Conservation (phyloP, 2,797 vertebrate species). For the Amphiprion clarkii region DNA sequence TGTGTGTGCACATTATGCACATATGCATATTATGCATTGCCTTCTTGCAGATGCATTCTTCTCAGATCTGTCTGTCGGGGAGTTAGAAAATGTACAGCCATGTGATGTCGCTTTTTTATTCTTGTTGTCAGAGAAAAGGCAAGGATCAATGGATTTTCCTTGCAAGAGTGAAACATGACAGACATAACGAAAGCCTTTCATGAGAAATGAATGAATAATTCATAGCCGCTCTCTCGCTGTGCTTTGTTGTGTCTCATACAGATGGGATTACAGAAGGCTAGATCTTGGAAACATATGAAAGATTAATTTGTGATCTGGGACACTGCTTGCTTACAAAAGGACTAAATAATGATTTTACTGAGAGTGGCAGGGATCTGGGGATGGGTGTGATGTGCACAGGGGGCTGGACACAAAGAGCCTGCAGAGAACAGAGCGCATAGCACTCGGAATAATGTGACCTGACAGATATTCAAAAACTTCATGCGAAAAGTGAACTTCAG, state of each 20-base stretch:
- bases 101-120: conserved; percentile 85
- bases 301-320: conserved; percentile 90
- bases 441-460: conserved; percentile 63
- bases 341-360: conserved; percentile 88
- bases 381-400: conserved; percentile 71
- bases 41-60: conserved; percentile 56
- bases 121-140: conserved; percentile 80
- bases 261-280: conserved; percentile 90
- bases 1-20: conserved; percentile 63
- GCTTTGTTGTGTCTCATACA: conserved; percentile 90
- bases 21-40: conserved; percentile 66
- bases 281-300: conserved; percentile 92
- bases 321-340: conserved; percentile 89
- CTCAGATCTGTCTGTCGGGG: conserved; percentile 71
- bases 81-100: conserved; percentile 75
- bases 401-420: conserved; percentile 71
- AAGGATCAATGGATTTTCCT: conserved; percentile 88
- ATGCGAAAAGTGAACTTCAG: conserved; percentile 56
- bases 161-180: conserved; percentile 88
- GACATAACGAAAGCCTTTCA: conserved; percentile 90
- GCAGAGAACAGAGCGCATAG: conserved; percentile 53
- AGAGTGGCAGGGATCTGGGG: conserved; percentile 81
- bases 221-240: conserved; percentile 84
- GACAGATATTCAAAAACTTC: conserved; percentile 73
- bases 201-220: conserved; percentile 89